Evolutionary conservation across 2,113 vertebrate species (phyloP).

Genomic region (Solea solea): DNA sequence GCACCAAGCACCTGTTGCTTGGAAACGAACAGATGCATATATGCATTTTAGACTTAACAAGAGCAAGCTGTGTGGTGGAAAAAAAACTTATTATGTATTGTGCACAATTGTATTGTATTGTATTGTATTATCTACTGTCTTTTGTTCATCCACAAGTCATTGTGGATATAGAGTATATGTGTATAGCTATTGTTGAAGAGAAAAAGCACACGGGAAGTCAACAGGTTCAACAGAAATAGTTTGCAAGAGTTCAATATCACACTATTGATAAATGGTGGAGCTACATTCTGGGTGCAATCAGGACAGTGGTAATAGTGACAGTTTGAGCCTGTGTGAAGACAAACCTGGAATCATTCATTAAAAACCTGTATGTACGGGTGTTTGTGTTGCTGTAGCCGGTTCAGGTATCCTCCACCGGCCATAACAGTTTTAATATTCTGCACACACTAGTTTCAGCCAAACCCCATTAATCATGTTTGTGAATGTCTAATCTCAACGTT

Average conservation of each 20-base stretch:
- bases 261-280: conserved; percentile 19
- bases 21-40: conserved; percentile 59
- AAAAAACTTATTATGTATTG: too few relatives aligned
- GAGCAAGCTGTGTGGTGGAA: conserved; percentile 22
- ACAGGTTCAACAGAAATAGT: conserved; percentile 8
- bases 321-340: conserved; percentile 22
- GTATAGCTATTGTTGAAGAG: background rate
- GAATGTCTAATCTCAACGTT: conserved; percentile 81
- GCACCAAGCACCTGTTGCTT: conserved; percentile 65
- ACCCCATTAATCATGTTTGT: conserved; percentile 82
- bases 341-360: conserved; percentile 38
- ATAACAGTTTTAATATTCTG: conserved; percentile 76
- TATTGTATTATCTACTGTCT: too few relatives aligned
- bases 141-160: background rate
- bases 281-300: conserved; percentile 26
- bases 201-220: conserved; percentile 1
- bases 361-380: conserved; percentile 24
- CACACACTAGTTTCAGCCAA: conserved; percentile 65
- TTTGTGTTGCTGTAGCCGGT: conserved; percentile 36
- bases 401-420: conserved; percentile 61
- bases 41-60: conserved; percentile 48
- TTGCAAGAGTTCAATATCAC: conserved; percentile 17
- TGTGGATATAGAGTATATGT: background rate
- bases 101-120: too few relatives aligned
- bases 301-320: conserved; percentile 22